Base-by-base conservation (phyloP, 1,140 invertebrate genomes). In the Rhyzopertha dominica region DNA sequence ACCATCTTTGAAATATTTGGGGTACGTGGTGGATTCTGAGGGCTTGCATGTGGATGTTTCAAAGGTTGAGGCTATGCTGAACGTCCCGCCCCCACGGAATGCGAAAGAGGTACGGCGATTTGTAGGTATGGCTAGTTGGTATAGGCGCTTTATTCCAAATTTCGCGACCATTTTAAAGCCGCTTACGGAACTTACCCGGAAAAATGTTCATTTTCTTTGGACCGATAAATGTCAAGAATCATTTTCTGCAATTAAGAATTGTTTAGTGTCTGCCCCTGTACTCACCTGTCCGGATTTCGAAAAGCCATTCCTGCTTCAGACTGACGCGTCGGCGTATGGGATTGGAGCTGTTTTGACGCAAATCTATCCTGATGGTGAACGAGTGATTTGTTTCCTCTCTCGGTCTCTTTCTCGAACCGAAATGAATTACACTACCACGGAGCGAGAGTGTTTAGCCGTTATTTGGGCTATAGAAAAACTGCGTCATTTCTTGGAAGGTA, bases 401-500 rank as follows among this genome's bases (percentile, higher is more conserved):
- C 29, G 68, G 45, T 61, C 61, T 0, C 41, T 77, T 14, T 58
- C 50, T 12, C 18, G 44, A 14, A 55, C 68, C 14, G 72, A 77
- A 56, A 54, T 48, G 40, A 67, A 69, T 34, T 73, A 70, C 41
- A 23, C 56, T 20, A 61, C 70, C 38, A 65, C 68, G 13, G 72
- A 77, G 31, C 64, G 66, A 37, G 72, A 77, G 59, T 71, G 68
- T 7, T 50, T 75, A 9, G 65, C 67, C 2, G 66, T 80, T 8
- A 37, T 77, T 0, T 78, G 60, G 53, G 69, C 63, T 3, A 61
- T 79, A 2, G 62, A 66, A 43, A 71, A 71, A 50, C 78, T 78
- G 48, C 64, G 73, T 22, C 49, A 69, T 20, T 79, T 71, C 51
- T 18, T 56, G 9, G 53, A 56, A 14, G 55, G 58, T 5, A 39